Evolutionary conservation across 2,113 vertebrate species (phyloP).

Genomic region (Pangasianodon hypophthalmus): DNA sequence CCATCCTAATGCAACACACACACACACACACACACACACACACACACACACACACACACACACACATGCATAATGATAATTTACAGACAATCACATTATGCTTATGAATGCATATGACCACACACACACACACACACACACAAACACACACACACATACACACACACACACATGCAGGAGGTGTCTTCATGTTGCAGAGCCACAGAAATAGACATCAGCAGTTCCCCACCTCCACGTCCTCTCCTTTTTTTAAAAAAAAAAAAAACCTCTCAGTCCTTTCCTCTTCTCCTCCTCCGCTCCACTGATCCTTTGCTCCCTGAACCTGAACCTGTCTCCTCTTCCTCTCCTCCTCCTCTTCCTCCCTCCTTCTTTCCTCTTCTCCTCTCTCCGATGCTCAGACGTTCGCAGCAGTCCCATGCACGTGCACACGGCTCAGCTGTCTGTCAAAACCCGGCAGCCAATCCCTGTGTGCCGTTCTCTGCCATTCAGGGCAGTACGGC

Average conservation of each 20-base stretch:
- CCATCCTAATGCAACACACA: constrained; percentile 23
- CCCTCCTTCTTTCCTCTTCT: constrained; percentile 58
- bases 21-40: constrained; percentile 27
- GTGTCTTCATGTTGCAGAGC: constrained; percentile 16
- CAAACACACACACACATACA: constrained; percentile 14
- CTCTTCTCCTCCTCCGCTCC: constrained; percentile 40
- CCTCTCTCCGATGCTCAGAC: constrained; percentile 65
- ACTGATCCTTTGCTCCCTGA: constrained; percentile 34
- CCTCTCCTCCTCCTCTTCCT: constrained; percentile 59
- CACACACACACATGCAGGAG: not conserved
- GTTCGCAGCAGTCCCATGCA: constrained; percentile 67
- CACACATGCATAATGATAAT: not conserved
- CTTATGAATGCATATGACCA: not conserved
- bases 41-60: constrained; percentile 28
- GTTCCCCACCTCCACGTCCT: constrained; percentile 18
- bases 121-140: not conserved
- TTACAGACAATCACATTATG: not conserved
- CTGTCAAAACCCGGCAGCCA: constrained; percentile 57
- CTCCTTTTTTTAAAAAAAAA: not conserved
- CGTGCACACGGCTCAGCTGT: constrained; percentile 54
- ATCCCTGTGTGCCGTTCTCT: constrained; percentile 55
- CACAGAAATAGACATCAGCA: constrained; percentile 28
- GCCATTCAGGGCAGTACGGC: constrained; percentile 53
- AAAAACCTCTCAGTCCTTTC: not conserved
- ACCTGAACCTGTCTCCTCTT: constrained; percentile 56